Conservation (phyloP, 2,888 invertebrate species). For the Chymomyza fuscimana region DNA sequence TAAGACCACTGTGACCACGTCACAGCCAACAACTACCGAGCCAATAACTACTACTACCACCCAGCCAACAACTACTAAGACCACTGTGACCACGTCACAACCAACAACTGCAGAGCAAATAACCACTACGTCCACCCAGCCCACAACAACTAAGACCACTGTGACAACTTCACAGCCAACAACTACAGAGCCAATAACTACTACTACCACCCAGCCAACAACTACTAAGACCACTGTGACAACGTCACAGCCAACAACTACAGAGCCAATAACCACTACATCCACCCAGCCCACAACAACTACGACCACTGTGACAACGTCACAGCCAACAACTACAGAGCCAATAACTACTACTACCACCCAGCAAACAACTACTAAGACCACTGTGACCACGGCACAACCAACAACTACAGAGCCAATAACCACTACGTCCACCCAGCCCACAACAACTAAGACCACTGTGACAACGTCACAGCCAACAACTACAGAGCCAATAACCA, state of each 20-base stretch:
- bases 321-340: background rate
- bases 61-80: background rate
- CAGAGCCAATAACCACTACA: background rate
- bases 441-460: background rate
- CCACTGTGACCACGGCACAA: too few species aligned
- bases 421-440: background rate
- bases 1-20: background rate
- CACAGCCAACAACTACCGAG: background rate
- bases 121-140: background rate
- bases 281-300: background rate
- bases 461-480: background rate
- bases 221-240: background rate
- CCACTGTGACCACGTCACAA: background rate
- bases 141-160: background rate
- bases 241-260: background rate
- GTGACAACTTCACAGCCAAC: background rate
- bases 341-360: background rate
- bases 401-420: background rate
- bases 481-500: background rate
- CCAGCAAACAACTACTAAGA: background rate
- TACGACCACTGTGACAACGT: background rate
- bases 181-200: background rate
- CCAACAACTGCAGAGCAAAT: background rate
- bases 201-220: background rate
- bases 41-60: background rate